Conservation (phyloP, 2,888 invertebrate species). For the Falcaria lacertinaria region DNA sequence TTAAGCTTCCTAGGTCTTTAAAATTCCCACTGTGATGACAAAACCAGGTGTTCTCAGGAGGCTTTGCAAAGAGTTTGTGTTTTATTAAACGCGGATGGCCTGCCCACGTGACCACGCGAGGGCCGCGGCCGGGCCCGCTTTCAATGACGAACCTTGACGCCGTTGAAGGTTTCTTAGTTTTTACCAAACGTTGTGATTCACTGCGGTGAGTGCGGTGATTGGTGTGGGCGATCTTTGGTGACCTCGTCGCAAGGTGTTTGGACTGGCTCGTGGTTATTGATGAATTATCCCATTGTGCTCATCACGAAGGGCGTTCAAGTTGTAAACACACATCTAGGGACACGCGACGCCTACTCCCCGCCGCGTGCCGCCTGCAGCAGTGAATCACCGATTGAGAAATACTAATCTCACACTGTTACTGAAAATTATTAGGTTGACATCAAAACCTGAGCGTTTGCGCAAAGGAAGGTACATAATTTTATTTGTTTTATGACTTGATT, state of each 20-base stretch:
- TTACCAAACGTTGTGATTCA: slow-evolving; percentile 24
- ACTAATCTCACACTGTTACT: background rate
- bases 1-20: no score
- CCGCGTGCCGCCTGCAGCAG: no score
- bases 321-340: background rate
- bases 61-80: slow-evolving; percentile 1
- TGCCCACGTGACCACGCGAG: slow-evolving; percentile 12
- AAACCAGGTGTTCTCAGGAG: slow-evolving; percentile 8
- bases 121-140: slow-evolving; percentile 25
- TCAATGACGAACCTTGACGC: slow-evolving; percentile 25
- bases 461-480: no score
- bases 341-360: background rate
- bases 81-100: slow-evolving; percentile 22
- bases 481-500: no score
- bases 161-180: slow-evolving; percentile 27
- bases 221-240: no score
- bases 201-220: slow-evolving; percentile 11
- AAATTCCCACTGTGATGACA: no score
- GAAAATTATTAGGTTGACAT: background rate
- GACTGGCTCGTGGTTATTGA: slow-evolving; percentile 12
- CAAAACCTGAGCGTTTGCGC: background rate
- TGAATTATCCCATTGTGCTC: slow-evolving; percentile 10
- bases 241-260: slow-evolving; percentile 17
- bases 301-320: background rate
- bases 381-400: background rate